These are phyloP conservation scores for Psophia crepitans DNA, from an alignment of 2,113 vertebrate genomes.

Conservation along the genomic window DNA sequence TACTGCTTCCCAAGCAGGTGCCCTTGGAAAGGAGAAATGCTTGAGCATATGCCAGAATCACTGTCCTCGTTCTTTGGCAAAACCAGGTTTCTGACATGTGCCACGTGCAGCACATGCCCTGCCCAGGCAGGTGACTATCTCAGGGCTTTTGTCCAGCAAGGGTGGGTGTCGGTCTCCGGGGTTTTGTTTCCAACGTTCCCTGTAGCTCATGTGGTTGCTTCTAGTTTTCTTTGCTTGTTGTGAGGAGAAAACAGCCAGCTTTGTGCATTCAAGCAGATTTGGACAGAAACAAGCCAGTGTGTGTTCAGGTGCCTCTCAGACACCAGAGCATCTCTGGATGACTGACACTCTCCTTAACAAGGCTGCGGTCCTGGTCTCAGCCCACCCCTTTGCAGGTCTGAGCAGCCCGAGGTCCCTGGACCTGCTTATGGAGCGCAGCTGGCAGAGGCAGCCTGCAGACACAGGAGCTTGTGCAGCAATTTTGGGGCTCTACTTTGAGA, in stretches of 20 bases:
- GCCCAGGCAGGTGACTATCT: background rate
- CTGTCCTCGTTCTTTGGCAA: background rate
- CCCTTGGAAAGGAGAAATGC: constrained; percentile 32
- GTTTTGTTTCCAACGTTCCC: background rate
- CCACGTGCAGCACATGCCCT: background rate
- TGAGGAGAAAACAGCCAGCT: background rate
- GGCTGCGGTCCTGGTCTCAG: background rate
- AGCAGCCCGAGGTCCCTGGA: background rate
- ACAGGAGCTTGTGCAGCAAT: background rate
- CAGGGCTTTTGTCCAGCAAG: background rate
- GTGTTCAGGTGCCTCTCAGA: background rate
- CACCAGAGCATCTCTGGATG: background rate
- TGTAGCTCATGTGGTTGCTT: background rate
- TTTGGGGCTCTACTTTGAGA: background rate
- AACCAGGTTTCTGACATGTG: background rate
- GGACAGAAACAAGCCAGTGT: background rate
- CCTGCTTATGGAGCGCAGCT: rapidly evolving
- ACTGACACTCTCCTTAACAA: background rate
- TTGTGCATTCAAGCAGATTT: background rate
- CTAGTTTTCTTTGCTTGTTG: background rate
- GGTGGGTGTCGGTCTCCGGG: background rate
- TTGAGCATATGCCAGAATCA: constrained; percentile 7
- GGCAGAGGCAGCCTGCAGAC: background rate
- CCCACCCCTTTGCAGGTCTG: background rate
- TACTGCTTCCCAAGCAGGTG: background rate